Evolutionary conservation across 2,888 invertebrate species (phyloP).

Genomic region (Cerceris ruficornis): DNA sequence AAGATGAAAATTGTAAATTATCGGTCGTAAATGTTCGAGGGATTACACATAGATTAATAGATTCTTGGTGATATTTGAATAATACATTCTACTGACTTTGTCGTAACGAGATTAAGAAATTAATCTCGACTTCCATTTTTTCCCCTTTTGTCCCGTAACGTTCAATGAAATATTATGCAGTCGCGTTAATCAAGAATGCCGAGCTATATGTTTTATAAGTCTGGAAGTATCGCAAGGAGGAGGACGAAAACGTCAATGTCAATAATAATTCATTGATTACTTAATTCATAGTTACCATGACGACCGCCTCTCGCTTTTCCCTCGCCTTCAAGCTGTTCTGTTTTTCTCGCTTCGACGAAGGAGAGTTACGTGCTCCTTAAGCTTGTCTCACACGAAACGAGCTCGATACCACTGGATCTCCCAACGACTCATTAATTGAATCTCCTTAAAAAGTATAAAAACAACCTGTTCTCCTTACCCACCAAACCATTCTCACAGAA

Average conservation of each 20-base stretch:
- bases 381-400: constrained; percentile 59
- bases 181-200: constrained; percentile 77
- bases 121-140: constrained; percentile 29
- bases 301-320: constrained; percentile 76
- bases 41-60: no score
- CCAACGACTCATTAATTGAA: neutral
- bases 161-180: constrained; percentile 71
- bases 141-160: constrained; percentile 24
- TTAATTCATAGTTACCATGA: constrained; percentile 80
- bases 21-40: no score
- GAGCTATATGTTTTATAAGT: constrained; percentile 72
- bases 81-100: no score
- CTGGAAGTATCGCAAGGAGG: constrained; percentile 73
- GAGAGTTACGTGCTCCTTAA: constrained; percentile 63
- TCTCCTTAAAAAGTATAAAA: neutral
- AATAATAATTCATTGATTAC: constrained; percentile 82
- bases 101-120: neutral
- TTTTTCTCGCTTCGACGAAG: constrained; percentile 77
- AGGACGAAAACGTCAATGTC: constrained; percentile 80
- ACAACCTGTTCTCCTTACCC: no score
- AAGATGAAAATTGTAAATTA: no score
- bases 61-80: no score
- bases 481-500: no score
- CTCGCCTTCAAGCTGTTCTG: constrained; percentile 72
- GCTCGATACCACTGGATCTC: constrained; percentile 14